Base-by-base conservation (phyloP, 1,140 invertebrate species). In the Caerostris extrusa region DNA sequence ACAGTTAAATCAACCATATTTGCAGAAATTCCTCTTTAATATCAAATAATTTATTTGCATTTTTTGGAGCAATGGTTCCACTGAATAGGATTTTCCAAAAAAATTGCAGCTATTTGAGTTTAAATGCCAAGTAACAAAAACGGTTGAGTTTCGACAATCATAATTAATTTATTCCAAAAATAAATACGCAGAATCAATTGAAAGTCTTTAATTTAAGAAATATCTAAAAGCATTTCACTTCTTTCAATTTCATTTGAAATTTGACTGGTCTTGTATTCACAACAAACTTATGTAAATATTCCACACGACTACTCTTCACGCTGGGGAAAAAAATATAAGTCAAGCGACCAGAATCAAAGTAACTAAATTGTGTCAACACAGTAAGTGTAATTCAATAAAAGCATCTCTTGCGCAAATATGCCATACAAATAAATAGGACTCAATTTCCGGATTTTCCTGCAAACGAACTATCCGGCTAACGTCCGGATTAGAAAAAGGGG, bases 91-190 rank as follows among this genome's bases (percentile, higher is more conserved):
- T 34, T 34, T 34, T 34, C 34, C 34, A 34, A 34, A 34, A 34
- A 34, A 34, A 34, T 34, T 34, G 2, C 34, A n/a, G n/a, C n/a
- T 34, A 34, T 34, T 34, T 34, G 34, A 34, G 34, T 34, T 34
- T 34, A 34, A 34, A 34, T 34, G 34, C 34, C 2, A 34, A 34
- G 0, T 0, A 34, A 34, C 34, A 34, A 34, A 34, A 34, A 34
- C 0, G 34, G 0, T 34, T 34, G 0, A 2, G 34, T 1, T 34
- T 34, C 34, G 2, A 34, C 19, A 7, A 2, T 3, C 34, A 17
- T 34, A 71, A 71, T 71, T 71, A 71, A 71, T 71, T 71, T 71
- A 71, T 71, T 50, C 69, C 50, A 71, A 71, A 71, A 50, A n/a
- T 71, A n/a, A 50, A 71, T 34, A 71, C 19, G 19, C 69, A 71